Evolutionary conservation across 2,888 invertebrate genomes (phyloP).

Genomic region (Agrotis clavis): DNA sequence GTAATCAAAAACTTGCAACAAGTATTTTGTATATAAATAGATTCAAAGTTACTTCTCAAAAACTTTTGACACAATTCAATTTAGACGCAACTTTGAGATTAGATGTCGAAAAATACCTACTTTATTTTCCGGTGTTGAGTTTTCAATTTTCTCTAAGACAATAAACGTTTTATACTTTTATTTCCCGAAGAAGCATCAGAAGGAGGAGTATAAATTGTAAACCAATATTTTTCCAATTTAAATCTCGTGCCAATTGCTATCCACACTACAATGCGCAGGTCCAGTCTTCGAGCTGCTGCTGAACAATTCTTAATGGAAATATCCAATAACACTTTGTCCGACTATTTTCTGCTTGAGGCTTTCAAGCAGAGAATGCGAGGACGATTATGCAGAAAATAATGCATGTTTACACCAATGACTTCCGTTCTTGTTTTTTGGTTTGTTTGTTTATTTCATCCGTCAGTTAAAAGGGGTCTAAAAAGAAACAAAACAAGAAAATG

Average conservation of each 20-base stretch:
- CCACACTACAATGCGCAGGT: not conserved
- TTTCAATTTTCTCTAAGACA: constrained; percentile 6
- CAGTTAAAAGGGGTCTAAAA: no score
- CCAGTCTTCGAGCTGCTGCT: not conserved
- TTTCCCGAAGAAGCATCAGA: no score
- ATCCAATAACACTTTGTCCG: not conserved
- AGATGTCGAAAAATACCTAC: not conserved
- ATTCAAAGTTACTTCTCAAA: not conserved
- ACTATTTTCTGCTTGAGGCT: not conserved
- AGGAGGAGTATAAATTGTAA: not conserved
- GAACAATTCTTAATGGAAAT: not conserved
- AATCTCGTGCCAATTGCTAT: not conserved
- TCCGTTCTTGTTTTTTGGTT: no score
- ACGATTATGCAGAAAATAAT: not conserved
- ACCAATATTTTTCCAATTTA: not conserved
- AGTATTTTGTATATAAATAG: no score
- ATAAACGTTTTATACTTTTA: not conserved
- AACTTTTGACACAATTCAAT: constrained; percentile 8
- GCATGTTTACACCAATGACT: not conserved
- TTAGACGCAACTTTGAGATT: not conserved
- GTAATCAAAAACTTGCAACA: not conserved
- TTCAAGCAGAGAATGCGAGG: no score
- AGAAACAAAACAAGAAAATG: no score
- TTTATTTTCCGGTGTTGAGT: not conserved
- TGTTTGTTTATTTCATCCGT: no score